Evolutionary conservation across 2,797 vertebrate genomes (phyloP).

Genomic region (Dicrostonyx torquatus): DNA sequence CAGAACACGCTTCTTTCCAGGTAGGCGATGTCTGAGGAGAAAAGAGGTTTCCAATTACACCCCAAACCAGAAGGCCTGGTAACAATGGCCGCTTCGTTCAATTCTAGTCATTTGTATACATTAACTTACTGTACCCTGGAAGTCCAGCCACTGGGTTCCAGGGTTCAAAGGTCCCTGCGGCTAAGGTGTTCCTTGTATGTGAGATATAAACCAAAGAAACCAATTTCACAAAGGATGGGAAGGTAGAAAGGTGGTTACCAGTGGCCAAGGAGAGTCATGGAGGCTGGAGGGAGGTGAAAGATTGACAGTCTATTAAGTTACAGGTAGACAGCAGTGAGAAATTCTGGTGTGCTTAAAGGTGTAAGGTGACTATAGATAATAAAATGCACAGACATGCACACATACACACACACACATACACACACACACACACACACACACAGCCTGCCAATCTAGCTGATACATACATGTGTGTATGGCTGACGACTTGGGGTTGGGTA

Average conservation of each 20-base stretch:
- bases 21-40: neutral
- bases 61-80: neutral
- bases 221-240: neutral
- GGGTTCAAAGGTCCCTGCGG: neutral
- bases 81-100: neutral
- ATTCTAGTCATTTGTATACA: neutral
- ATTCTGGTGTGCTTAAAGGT: too few species aligned
- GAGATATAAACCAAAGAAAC: neutral
- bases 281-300: neutral
- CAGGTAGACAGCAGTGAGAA: neutral
- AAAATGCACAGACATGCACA: neutral
- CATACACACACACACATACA: too few species aligned
- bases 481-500: neutral
- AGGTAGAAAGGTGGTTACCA: neutral
- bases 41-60: neutral
- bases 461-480: too few species aligned
- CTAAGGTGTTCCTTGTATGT: neutral
- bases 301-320: neutral
- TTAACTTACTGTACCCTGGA: neutral
- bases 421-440: too few species aligned
- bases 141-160: neutral
- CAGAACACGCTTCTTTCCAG: neutral
- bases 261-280: neutral
- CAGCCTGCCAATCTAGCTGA: neutral
- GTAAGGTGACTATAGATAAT: neutral